phyloP scores from a whole-genome alignment of 53 echinoderm and acorn worm genomes.

The Glandiceps talaboti region DNA sequence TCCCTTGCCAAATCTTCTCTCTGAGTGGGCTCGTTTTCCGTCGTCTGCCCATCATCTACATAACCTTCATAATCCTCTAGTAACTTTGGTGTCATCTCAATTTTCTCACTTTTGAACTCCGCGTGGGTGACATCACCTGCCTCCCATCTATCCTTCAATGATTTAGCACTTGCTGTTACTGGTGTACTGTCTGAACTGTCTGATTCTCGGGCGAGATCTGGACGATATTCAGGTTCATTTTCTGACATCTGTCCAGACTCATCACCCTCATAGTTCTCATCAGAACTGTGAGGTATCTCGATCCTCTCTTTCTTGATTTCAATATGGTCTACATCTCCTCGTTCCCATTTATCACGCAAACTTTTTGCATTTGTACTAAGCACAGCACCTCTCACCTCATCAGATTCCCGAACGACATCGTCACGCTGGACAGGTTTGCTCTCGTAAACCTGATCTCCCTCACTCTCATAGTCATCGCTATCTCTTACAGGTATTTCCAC shows the following conservation, averaged over 20 bases:
- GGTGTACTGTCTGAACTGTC: neutral
- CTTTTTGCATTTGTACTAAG: constrained; percentile 11
- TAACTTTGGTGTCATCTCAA: constrained; percentile 28
- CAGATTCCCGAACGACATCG: constrained; percentile 69
- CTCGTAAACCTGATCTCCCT: constrained; percentile 38
- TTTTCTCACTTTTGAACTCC: constrained; percentile 26
- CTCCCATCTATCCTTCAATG: constrained; percentile 49
- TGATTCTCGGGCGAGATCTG: neutral
- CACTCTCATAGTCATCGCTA: constrained; percentile 18
- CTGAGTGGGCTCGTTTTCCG: neutral
- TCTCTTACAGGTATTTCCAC: constrained; percentile 16
- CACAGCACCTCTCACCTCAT: constrained; percentile 40
- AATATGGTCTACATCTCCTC: constrained; percentile 62
- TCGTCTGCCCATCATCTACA: neutral
- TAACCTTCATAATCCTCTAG: neutral
- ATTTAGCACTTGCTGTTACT: constrained; percentile 20
- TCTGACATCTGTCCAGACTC: neutral
- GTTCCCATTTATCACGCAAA: constrained; percentile 78
- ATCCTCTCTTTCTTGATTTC: too few species aligned
- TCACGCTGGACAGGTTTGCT: constrained; percentile 58
- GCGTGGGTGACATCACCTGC: constrained; percentile 33
- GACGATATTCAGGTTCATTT: neutral
- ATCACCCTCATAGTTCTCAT: neutral
- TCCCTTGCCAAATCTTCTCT: neutral
- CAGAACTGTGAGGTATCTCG: neutral